A percentile compares a stretch with the other conserved stretches of the same genome.
Conservation (phyloP, 2,113 vertebrate genomes). For the Dipodomys ordii region DNA sequence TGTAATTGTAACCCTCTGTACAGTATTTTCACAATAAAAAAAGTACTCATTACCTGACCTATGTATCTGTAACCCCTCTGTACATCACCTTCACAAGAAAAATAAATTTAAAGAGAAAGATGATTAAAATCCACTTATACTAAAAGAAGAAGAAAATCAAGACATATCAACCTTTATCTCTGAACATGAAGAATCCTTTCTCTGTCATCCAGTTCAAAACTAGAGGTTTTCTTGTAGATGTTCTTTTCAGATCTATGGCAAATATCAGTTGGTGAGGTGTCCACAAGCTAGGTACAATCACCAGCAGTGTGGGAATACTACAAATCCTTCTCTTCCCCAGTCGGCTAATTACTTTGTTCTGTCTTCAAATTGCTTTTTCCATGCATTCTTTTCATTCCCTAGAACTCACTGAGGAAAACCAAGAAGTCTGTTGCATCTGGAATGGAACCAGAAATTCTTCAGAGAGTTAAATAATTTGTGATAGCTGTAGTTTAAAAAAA, state of each 20-base stretch:
- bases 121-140: no score
- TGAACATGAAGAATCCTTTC: neutral
- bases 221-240: neutral
- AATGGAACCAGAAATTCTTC: neutral
- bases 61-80: no score
- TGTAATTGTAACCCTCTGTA: no score
- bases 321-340: neutral
- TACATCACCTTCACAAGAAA: no score
- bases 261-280: neutral
- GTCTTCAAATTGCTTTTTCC: neutral
- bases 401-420: neutral
- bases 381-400: neutral
- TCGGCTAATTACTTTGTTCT: neutral
- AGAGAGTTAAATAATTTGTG: neutral
- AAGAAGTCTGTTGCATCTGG: neutral
- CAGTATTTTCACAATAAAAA: neutral
- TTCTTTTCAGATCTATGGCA: neutral
- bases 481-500: neutral
- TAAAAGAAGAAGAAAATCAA: neutral
- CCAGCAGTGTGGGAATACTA: neutral
- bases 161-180: neutral
- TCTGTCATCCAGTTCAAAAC: neutral
- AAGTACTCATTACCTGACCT: no score
- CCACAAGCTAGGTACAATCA: no score
- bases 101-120: no score